phyloP scores from a whole-genome alignment of 64 coral and sea anemone species.

The Stylophora pistillata region DNA sequence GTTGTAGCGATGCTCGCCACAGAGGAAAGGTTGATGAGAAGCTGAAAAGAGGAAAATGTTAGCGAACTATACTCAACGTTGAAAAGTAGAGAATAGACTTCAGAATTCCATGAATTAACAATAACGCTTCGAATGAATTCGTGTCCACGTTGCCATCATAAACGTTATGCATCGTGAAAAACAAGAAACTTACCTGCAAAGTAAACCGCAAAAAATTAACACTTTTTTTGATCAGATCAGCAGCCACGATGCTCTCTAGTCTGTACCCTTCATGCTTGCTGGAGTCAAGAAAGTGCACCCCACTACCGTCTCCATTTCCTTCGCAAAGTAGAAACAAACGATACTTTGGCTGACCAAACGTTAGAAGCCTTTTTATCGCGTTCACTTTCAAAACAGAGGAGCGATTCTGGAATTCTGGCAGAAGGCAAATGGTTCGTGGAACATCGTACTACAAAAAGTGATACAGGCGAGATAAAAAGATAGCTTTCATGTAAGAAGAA shows the following conservation, averaged over 20 bases:
- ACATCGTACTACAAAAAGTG: constrained; percentile 24
- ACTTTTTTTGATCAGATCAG: constrained; percentile 3
- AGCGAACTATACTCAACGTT: too few species aligned
- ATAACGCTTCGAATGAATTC: too few species aligned
- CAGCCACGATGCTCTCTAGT: not conserved
- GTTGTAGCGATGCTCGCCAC: not conserved
- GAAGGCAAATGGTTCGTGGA: constrained; percentile 48
- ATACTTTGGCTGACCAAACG: constrained; percentile 37
- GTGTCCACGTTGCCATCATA: too few species aligned
- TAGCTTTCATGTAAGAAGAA: not conserved
- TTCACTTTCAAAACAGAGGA: not conserved
- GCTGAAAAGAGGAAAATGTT: not conserved
- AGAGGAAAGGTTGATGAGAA: not conserved
- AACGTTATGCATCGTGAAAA: too few species aligned
- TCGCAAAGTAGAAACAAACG: constrained; percentile 53
- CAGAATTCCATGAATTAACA: too few species aligned
- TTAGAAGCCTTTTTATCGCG: constrained; percentile 3
- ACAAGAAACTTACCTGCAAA: constrained; percentile 19
- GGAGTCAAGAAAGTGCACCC: constrained; percentile 63
- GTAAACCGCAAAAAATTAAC: constrained; percentile 11
- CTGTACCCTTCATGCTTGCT: constrained; percentile 51
- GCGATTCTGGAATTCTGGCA: constrained; percentile 39
- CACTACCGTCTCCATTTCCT: constrained; percentile 60
- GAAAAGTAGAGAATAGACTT: too few species aligned
- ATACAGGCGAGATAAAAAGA: not conserved